A percentile compares a stretch with the other conserved stretches of the same genome.
phyloP scores from a whole-genome alignment of 2,113 vertebrate genomes.

The Xenopus borealis region DNA sequence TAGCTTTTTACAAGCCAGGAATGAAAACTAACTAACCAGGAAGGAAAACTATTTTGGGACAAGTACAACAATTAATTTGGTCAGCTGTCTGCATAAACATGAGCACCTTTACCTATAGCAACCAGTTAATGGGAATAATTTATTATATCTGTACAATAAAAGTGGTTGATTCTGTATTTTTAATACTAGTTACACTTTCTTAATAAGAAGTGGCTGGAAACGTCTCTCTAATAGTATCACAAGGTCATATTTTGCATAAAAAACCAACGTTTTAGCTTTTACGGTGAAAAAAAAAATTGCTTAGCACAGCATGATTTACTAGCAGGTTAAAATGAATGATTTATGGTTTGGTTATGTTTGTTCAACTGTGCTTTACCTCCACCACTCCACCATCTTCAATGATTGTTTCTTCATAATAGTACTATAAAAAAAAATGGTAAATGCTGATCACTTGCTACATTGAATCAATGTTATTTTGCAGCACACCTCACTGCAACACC shows the following conservation, averaged over 20 bases:
- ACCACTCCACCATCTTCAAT: slow-evolving; percentile 65
- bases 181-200: too few relatives aligned
- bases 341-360: slow-evolving; percentile 3
- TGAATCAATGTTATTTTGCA: too few relatives aligned
- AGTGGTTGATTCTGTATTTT: too few relatives aligned
- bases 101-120: too few relatives aligned
- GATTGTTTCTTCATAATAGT: slow-evolving; percentile 78
- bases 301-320: slow-evolving; percentile 48
- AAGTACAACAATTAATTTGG: too few relatives aligned
- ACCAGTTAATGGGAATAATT: too few relatives aligned
- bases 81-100: too few relatives aligned
- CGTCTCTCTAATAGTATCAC: not conserved
- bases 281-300: slow-evolving; percentile 26
- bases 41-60: too few relatives aligned
- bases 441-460: not conserved
- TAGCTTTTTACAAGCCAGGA: too few relatives aligned
- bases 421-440: slow-evolving; percentile 65
- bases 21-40: too few relatives aligned
- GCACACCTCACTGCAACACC: too few relatives aligned
- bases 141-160: too few relatives aligned
- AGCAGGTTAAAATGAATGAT: slow-evolving; percentile 1
- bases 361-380: slow-evolving; percentile 69
- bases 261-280: not conserved
- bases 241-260: not conserved
- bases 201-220: not conserved